Percentiles rank a stretch among this genome's conserved stretches.
phyloP scores from a whole-genome alignment of 2,113 vertebrate species.

The Centropus unirufus region DNA sequence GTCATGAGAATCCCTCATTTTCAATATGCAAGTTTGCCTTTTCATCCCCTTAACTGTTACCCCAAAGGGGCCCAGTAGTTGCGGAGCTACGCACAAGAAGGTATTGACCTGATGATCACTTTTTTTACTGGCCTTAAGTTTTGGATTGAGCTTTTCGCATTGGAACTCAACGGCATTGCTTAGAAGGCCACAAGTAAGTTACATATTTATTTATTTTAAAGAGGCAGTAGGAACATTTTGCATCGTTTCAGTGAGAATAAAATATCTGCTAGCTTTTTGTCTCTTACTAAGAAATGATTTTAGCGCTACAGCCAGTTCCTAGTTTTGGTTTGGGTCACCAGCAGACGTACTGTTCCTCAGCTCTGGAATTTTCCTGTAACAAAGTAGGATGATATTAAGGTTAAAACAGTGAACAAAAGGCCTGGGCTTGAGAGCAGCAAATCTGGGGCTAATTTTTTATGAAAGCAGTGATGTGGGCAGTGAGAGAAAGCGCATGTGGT shows the following conservation, averaged over 20 bases:
- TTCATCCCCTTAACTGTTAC: not conserved
- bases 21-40: not conserved
- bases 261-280: not conserved
- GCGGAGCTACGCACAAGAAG: not conserved
- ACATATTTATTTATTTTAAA: slow-evolving; percentile 50
- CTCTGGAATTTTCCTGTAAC: not conserved
- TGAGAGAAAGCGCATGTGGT: slow-evolving; percentile 18
- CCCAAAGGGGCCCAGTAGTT: not conserved
- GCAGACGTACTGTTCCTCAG: not conserved
- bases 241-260: slow-evolving; percentile 28
- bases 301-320: not conserved
- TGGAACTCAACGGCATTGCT: slow-evolving; percentile 11
- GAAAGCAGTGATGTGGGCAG: slow-evolving; percentile 50
- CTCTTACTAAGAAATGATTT: not conserved
- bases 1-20: not conserved
- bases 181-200: not conserved
- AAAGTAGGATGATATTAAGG: not conserved
- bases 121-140: not conserved
- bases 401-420: not conserved
- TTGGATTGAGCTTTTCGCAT: not conserved
- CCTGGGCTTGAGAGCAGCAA: not conserved
- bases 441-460: not conserved
- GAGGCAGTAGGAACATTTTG: slow-evolving; percentile 30
- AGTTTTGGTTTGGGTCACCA: not conserved
- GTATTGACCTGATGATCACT: not conserved